These are phyloP conservation scores for Potamarius usumacintae DNA, from an alignment of 2,113 vertebrate genomes.

Conservation along the genomic window DNA sequence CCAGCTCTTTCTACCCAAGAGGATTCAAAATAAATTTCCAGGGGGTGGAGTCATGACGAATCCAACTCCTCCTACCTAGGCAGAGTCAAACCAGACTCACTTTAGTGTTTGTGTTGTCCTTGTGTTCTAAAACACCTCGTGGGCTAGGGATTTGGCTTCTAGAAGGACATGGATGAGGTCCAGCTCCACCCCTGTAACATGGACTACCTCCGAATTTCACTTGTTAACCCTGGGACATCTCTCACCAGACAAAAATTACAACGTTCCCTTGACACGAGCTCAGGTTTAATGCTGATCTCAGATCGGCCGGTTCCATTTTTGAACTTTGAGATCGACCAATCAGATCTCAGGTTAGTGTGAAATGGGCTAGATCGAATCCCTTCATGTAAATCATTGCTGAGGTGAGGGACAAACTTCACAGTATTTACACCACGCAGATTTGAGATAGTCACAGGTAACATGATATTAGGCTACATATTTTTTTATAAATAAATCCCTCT, in stretches of 20 bases:
- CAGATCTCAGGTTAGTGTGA: not conserved
- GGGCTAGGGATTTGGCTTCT: not conserved
- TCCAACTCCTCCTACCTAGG: not conserved
- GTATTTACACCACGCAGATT: constrained; percentile 53
- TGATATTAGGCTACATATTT: constrained; percentile 32
- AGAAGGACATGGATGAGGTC: not conserved
- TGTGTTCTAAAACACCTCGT: not conserved
- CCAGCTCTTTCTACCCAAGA: not conserved
- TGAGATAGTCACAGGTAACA: constrained; percentile 35
- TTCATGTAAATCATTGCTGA: constrained; percentile 22
- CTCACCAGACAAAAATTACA: not conserved
- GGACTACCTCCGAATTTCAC: not conserved
- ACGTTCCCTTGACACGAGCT: not conserved
- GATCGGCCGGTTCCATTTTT: not conserved
- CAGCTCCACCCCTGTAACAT: not conserved
- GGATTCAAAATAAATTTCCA: not conserved
- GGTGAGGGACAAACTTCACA: constrained; percentile 57
- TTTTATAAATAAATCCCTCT: constrained; percentile 48
- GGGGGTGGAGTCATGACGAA: not conserved
- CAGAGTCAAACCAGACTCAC: not conserved
- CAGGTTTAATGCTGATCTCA: not conserved
- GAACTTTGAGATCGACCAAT: not conserved
- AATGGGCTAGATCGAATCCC: constrained; percentile 8
- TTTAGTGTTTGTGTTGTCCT: too few relatives aligned
- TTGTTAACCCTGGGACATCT: not conserved